Percentiles rank a stretch among this genome's conserved stretches.
Conservation (phyloP, 2,797 vertebrate species). For the Tinamus major region DNA sequence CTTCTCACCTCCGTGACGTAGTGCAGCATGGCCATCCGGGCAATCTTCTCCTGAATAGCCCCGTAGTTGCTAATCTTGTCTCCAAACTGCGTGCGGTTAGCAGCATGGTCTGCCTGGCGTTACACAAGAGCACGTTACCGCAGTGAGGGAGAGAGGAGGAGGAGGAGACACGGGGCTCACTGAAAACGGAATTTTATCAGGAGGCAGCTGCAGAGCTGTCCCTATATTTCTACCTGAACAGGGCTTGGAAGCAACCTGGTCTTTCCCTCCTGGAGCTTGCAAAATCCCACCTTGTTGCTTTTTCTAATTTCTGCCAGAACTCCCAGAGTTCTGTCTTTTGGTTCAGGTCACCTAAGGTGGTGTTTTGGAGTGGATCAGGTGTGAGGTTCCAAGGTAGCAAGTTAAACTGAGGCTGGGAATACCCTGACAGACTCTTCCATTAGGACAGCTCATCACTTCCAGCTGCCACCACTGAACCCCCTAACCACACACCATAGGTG, state of each 20-base stretch:
- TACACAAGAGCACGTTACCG: not conserved
- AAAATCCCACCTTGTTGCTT: not conserved
- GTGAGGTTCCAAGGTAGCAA: too few relatives aligned
- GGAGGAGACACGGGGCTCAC: not conserved
- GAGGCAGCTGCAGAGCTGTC: not conserved
- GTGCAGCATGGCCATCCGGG: slow-evolving; percentile 82
- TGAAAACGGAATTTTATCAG: not conserved
- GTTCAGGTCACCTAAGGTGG: too few relatives aligned
- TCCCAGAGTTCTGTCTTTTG: not conserved
- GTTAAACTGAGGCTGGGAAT: not conserved
- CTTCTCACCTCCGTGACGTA: slow-evolving; percentile 82
- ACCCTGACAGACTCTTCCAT: not conserved
- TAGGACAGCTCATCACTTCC: not conserved
- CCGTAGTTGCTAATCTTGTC: slow-evolving; percentile 85
- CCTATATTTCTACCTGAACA: not conserved
- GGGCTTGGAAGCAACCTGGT: not conserved
- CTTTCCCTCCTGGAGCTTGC: not conserved
- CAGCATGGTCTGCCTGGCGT: slow-evolving; percentile 82
- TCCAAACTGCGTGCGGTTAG: slow-evolving; percentile 85
- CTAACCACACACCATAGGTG: not conserved
- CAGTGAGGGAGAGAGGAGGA: not conserved
- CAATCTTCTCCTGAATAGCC: slow-evolving; percentile 85
- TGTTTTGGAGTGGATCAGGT: not conserved
- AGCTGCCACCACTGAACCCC: not conserved
- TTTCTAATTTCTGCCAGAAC: not conserved